Evolutionary conservation across 1,140 invertebrate genomes (phyloP).

Genomic region (Spodoptera litura): DNA sequence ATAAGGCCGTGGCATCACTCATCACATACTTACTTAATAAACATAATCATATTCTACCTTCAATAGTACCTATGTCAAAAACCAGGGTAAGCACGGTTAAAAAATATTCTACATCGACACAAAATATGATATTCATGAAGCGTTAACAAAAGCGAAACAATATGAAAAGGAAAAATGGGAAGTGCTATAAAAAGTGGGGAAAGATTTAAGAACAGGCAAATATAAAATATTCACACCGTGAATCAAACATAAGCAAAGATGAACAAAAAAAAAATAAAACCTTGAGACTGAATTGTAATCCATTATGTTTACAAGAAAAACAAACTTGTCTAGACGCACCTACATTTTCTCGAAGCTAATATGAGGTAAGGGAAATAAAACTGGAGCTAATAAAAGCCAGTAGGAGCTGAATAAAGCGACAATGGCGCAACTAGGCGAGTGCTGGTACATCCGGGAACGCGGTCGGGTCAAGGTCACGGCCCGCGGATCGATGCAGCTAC

Average conservation of each 20-base stretch:
- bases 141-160: background rate
- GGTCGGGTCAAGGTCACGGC: slow-evolving; percentile 86
- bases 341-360: slow-evolving; percentile 42
- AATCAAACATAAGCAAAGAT: slow-evolving; percentile 11
- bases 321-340: slow-evolving; percentile 49
- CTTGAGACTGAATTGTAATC: slow-evolving; percentile 40
- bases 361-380: slow-evolving; percentile 66
- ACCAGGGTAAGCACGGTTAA: background rate
- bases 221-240: slow-evolving; percentile 28
- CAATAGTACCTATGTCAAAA: background rate
- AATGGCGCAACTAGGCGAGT: slow-evolving; percentile 79
- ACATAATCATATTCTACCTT: background rate
- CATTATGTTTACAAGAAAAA: slow-evolving; percentile 37
- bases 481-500: slow-evolving; percentile 85
- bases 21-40: too few relatives aligned
- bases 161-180: slow-evolving; percentile 6
- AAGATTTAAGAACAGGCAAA: slow-evolving; percentile 19
- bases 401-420: slow-evolving; percentile 73
- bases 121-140: slow-evolving; percentile 11
- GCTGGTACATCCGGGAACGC: slow-evolving; percentile 76
- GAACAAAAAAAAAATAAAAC: background rate
- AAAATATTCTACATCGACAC: background rate
- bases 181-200: slow-evolving; percentile 9
- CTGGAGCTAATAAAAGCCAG: slow-evolving; percentile 78
- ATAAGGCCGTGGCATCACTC: too few relatives aligned